Base-by-base conservation (phyloP, 2,888 invertebrate genomes). In the Tuta absoluta region DNA sequence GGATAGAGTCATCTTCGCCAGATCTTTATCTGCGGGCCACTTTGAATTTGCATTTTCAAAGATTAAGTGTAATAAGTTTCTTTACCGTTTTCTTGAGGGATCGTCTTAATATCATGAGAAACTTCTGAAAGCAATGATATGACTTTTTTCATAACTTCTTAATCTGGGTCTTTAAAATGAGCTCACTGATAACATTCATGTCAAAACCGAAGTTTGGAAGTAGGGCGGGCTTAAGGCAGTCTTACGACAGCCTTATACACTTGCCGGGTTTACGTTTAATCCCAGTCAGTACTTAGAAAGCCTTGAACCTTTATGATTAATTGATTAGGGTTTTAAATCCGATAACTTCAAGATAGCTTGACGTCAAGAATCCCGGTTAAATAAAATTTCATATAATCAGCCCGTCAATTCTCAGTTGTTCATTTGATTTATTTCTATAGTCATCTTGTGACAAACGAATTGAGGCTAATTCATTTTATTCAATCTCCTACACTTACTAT, bases 401-500 rank as follows among this genome's bases (percentile, higher is more conserved):
- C 24, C 45, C 10, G 60, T 60, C 60, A 60, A 28, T n/a, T 24
- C 48, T 28, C 60, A 21, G 23, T 60, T 60, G 49, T 61, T 61
- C 11, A 19, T 61, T 61, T 61, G 49, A 61, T 61, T 61, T 61
- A 61, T 61, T 17, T 28, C 61, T 33, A 5, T 24, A 49, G 33
- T 61, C 33, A 49, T 49, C 28, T 19, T 37, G 23, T 63, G 63
- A 56, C 63, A 63, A 45, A 37, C 37, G 60, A 45, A 60, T 60
- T 60, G 45, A 60, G 60, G 60, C 24, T 60, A 60, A 38, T 37
- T 24, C 45, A 48, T 38, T 60, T 17, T 48, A 45, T 28, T 56
- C 28, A 17, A 21, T 60, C 24, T 24, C 23, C 7, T 21, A 59
- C 64, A 62, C 65, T 67, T 24, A 60, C 23, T 41, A 60, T 45